Percentiles rank a stretch among this genome's conserved stretches.
Conservation (phyloP, 2,888 invertebrate species). For the Hemicrepidius hirtus region DNA sequence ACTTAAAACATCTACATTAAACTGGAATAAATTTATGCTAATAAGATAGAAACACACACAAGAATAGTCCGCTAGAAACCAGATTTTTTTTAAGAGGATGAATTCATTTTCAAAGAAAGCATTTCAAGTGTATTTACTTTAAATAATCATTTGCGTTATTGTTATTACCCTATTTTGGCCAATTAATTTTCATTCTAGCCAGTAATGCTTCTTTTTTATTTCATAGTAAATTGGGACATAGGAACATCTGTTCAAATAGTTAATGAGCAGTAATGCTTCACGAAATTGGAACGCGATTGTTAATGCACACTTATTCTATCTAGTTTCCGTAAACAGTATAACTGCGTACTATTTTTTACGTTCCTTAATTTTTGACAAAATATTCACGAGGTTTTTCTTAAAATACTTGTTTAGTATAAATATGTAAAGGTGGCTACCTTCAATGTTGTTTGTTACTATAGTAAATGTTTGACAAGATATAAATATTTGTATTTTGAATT, state of each 20-base stretch:
- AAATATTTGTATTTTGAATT: too few relatives aligned
- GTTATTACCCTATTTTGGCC: not conserved
- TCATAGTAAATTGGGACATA: slow-evolving; percentile 17
- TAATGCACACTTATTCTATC: slow-evolving; percentile 3
- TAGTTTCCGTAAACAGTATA: not conserved
- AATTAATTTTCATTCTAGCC: not conserved
- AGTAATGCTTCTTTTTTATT: slow-evolving; percentile 6
- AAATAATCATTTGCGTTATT: not conserved
- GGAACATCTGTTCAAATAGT: slow-evolving; percentile 18
- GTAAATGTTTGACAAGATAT: too few relatives aligned
- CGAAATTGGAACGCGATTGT: slow-evolving; percentile 18
- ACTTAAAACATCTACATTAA: not conserved
- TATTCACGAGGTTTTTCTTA: too few relatives aligned
- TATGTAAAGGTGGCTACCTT: too few relatives aligned
- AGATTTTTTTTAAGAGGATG: too few relatives aligned
- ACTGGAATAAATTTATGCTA: not conserved
- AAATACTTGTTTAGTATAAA: too few relatives aligned
- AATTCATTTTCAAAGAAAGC: not conserved
- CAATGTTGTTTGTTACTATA: too few relatives aligned
- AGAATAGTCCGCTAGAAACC: too few relatives aligned
- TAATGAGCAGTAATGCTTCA: slow-evolving; percentile 2
- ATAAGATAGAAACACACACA: not conserved
- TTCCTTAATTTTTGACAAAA: not conserved
- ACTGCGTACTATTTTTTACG: not conserved
- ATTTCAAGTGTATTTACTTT: not conserved